phyloP scores from a whole-genome alignment of 2,797 vertebrate species.

The Rhinichthys osculus region DNA sequence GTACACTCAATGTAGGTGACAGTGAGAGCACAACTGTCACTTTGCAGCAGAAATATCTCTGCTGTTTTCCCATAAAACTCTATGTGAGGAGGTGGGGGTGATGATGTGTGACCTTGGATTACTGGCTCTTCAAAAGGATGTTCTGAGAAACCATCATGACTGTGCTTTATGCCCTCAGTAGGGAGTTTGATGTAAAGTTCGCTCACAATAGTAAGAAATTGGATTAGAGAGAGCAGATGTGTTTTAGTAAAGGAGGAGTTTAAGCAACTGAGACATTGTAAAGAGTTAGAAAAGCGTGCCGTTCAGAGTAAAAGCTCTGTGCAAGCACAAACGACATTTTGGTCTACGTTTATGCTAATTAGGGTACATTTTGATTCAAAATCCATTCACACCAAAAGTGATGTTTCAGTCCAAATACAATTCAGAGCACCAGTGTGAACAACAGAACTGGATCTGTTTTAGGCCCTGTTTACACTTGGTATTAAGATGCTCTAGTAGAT shows the following conservation, averaged over 20 bases:
- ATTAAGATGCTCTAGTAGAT: neutral
- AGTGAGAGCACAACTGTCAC: neutral
- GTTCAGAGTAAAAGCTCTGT: neutral
- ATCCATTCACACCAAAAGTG: neutral
- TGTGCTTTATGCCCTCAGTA: slow-evolving; percentile 46
- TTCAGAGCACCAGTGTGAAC: neutral
- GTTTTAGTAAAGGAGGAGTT: slow-evolving; percentile 27
- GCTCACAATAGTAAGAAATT: slow-evolving; percentile 16
- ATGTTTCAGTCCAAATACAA: neutral
- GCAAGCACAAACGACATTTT: neutral
- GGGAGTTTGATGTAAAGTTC: slow-evolving; percentile 41
- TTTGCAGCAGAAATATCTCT: slow-evolving; percentile 37
- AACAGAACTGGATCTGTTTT: neutral
- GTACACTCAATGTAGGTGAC: slow-evolving; percentile 3
- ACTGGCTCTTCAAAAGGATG: slow-evolving; percentile 37
- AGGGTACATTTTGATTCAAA: neutral
- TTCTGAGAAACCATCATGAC: slow-evolving; percentile 48
- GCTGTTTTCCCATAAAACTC: slow-evolving; percentile 47
- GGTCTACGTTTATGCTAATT: neutral
- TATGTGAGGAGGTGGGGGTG: slow-evolving; percentile 27
- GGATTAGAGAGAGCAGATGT: slow-evolving; percentile 31
- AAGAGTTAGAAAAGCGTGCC: slow-evolving; percentile 10
- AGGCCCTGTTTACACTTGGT: neutral
- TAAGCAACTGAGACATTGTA: slow-evolving; percentile 19
- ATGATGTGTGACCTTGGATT: slow-evolving; percentile 55